These are phyloP conservation scores for Leptinotarsa undecemlineata DNA, from an alignment of 1,140 invertebrate genomes.

Conservation along the genomic window DNA sequence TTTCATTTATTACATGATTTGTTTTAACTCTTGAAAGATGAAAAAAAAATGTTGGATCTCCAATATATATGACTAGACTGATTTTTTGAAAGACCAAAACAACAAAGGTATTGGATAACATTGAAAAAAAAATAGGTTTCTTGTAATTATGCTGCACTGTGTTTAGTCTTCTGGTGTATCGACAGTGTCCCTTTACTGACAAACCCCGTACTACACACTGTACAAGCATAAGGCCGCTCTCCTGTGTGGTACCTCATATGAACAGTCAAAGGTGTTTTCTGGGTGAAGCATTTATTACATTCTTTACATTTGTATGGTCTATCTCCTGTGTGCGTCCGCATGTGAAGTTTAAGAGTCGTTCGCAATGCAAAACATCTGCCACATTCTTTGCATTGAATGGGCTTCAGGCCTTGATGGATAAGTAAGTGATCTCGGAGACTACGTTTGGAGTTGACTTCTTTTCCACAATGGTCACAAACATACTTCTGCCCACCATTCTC, in stretches of 20 bases:
- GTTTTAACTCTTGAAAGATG: too few species aligned
- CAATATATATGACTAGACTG: too few species aligned
- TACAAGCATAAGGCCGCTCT: constrained; percentile 65
- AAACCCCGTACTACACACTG: constrained; percentile 71
- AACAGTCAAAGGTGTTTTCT: constrained; percentile 44
- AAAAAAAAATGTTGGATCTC: too few species aligned
- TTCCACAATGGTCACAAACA: constrained; percentile 46
- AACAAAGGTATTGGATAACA: too few species aligned
- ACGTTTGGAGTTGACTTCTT: constrained; percentile 42
- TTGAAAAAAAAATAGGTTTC: too few species aligned
- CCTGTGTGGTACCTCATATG: constrained; percentile 62
- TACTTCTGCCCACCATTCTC: constrained; percentile 43
- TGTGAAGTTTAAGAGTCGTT: constrained; percentile 67
- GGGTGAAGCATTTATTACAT: constrained; percentile 66
- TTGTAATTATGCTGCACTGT: constrained; percentile 21
- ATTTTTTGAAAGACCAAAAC: too few species aligned
- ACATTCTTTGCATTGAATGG: constrained; percentile 48
- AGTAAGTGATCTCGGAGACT: constrained; percentile 45
- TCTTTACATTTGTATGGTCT: constrained; percentile 72
- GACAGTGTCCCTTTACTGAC: constrained; percentile 55
- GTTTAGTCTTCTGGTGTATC: constrained; percentile 40
- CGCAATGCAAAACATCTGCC: constrained; percentile 41
- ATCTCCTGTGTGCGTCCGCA: constrained; percentile 76
- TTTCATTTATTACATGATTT: too few species aligned
- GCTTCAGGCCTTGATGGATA: constrained; percentile 48